Base-by-base conservation (phyloP, 2,113 vertebrate genomes). In the Ptilonorhynchus violaceus region DNA sequence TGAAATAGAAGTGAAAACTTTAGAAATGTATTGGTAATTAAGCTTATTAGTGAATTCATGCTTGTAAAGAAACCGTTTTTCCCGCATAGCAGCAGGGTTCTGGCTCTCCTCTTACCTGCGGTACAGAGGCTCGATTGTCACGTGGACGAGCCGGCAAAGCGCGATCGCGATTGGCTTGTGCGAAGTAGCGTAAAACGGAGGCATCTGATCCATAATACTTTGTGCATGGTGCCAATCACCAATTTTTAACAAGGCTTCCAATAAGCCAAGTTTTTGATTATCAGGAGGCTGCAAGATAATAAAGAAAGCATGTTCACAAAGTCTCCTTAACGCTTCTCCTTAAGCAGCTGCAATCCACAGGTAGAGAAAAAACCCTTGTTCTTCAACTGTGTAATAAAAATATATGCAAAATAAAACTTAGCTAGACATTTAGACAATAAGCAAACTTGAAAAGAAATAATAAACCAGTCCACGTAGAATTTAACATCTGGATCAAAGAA, bases 121-220 rank as follows among this genome's bases (percentile, higher is more conserved):
- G 95, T 99, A 99, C 73, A 99, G 98, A 76, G 99, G 99, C 91
- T 99, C 99, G 88, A 99, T 97, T 27, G 98, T 99, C 97, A 99
- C 98, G n/a, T 99, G 99, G 55, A 99, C 98, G 27, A 99, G 99
- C 96, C 98, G 99, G 97, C 99, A 99, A 82, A 99, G 99, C 20
- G 99, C 99, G 91, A 99, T 63, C 2, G 99, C 99, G 41, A 99
- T 99, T 77, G 99, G 97, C 97, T 99, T 99, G 97, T 99, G 99
- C 58, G 99, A 99, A 88, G 99, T 98, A 62, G 99, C 99, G 83
- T 99, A 99, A 92, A 99, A 99, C 0, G 99, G 98, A 92, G 99
- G 99, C 99, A 99, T 99, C 98, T 99, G 99, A 96, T 99, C 99
- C 99, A 99, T 99, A 95, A 99, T 99, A 88, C 98, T 99, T 89